These are phyloP conservation scores for Cephalopterus ornatus DNA, from an alignment of 2,113 vertebrate genomes.

Conservation along the genomic window DNA sequence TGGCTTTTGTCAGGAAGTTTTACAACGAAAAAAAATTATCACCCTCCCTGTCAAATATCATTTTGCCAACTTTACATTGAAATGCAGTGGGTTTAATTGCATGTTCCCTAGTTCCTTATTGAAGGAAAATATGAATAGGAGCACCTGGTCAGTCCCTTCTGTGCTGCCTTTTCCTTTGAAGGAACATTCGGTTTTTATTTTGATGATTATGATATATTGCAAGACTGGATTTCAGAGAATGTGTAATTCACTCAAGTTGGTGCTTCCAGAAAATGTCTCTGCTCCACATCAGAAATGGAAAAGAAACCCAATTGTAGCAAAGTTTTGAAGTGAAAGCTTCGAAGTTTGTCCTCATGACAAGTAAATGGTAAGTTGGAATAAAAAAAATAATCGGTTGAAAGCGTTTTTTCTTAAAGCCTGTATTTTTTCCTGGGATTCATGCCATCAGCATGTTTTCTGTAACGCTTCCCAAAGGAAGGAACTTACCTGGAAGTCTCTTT, in stretches of 20 bases:
- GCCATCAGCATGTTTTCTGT: neutral
- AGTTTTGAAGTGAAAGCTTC: neutral
- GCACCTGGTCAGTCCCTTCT: neutral
- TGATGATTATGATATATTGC: neutral
- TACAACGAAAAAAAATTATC: neutral
- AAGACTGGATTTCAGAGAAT: neutral
- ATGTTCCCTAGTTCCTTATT: neutral
- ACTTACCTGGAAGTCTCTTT: conserved; percentile 80
- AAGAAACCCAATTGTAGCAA: neutral
- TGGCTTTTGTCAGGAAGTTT: neutral
- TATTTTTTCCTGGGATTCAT: neutral
- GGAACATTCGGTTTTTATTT: neutral
- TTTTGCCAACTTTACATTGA: neutral
- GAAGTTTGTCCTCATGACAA: neutral
- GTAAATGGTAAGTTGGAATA: neutral
- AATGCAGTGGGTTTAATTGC: neutral
- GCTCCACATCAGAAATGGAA: neutral
- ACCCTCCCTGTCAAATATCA: neutral
- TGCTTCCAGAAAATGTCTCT: neutral
- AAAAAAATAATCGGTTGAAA: neutral
- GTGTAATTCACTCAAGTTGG: neutral
- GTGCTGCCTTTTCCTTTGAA: neutral
- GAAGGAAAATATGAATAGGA: neutral
- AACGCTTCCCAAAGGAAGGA: neutral
- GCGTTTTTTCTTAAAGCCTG: neutral